Evolutionary conservation across 2,888 invertebrate species (phyloP).

Genomic region (Sphaerophoria taeniata): DNA sequence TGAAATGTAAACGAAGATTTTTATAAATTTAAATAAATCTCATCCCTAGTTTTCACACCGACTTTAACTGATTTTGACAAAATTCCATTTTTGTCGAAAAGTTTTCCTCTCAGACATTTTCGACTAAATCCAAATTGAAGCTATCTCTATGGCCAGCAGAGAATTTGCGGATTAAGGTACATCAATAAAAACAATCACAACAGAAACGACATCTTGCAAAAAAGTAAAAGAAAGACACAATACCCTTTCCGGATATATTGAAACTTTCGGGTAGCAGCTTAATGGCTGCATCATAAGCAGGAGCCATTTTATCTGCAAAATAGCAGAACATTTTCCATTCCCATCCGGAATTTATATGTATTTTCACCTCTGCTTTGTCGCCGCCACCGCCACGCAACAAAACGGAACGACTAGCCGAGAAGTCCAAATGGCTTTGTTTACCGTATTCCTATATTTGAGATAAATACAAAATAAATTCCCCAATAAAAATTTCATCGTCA

Average conservation of each 20-base stretch:
- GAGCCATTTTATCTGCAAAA: slow-evolving; percentile 44
- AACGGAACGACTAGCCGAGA: slow-evolving; percentile 28
- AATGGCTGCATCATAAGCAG: slow-evolving; percentile 68
- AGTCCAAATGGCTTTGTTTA: slow-evolving; percentile 71
- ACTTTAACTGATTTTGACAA: too few relatives aligned
- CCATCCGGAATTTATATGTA: background rate
- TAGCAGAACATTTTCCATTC: background rate
- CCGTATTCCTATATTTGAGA: slow-evolving; percentile 65
- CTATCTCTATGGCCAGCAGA: too few relatives aligned
- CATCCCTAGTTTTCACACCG: too few relatives aligned
- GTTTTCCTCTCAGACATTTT: too few relatives aligned
- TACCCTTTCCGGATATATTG: slow-evolving; percentile 46
- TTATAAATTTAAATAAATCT: too few relatives aligned
- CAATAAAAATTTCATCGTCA: slow-evolving; percentile 68
- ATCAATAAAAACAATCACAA: slow-evolving; percentile 38
- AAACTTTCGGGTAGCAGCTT: slow-evolving; percentile 50
- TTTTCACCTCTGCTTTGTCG: background rate
- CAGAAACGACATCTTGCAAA: background rate
- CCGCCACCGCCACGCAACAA: background rate
- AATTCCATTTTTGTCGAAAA: too few relatives aligned
- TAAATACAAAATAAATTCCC: slow-evolving; percentile 72
- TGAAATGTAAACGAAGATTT: too few relatives aligned
- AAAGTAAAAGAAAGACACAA: background rate
- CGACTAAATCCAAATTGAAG: too few relatives aligned
- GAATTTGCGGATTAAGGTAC: too few relatives aligned